phyloP scores from a whole-genome alignment of 2,113 vertebrate genomes.

The Nanger granti region DNA sequence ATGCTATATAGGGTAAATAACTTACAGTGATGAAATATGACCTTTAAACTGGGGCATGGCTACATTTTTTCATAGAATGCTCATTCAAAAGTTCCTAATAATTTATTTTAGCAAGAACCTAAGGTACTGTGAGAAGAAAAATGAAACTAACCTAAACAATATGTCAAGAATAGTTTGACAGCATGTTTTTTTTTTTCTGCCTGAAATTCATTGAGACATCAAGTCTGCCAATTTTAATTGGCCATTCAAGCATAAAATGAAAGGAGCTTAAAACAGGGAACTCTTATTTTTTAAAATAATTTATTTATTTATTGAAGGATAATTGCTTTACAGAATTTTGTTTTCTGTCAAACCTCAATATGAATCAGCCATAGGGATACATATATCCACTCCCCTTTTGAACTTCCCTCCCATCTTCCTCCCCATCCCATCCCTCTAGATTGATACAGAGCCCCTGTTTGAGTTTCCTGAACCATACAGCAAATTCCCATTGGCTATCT shows the following conservation, averaged over 20 bases:
- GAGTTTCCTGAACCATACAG: not conserved
- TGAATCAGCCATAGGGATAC: not conserved
- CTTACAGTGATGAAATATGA: not conserved
- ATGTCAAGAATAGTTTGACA: not conserved
- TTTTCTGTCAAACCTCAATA: not conserved
- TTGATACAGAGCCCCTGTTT: not conserved
- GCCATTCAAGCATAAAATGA: not conserved
- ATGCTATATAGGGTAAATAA: not conserved
- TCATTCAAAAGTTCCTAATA: not conserved
- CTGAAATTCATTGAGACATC: not conserved
- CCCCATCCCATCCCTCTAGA: not conserved
- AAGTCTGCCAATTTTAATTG: not conserved
- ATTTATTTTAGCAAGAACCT: conserved; percentile 8
- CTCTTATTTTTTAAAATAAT: rapidly evolving
- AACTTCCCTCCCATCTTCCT: not conserved
- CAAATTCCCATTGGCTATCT: not conserved
- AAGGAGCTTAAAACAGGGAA: not conserved
- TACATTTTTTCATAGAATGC: not conserved
- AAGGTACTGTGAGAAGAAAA: not conserved
- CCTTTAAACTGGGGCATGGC: not conserved
- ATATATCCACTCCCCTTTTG: not conserved
- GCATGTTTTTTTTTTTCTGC: not conserved
- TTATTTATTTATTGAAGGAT: not conserved
- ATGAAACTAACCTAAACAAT: not conserved
- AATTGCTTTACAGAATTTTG: not conserved